Conservation (phyloP, 1,140 invertebrate species). For the Capitella teleta region DNA sequence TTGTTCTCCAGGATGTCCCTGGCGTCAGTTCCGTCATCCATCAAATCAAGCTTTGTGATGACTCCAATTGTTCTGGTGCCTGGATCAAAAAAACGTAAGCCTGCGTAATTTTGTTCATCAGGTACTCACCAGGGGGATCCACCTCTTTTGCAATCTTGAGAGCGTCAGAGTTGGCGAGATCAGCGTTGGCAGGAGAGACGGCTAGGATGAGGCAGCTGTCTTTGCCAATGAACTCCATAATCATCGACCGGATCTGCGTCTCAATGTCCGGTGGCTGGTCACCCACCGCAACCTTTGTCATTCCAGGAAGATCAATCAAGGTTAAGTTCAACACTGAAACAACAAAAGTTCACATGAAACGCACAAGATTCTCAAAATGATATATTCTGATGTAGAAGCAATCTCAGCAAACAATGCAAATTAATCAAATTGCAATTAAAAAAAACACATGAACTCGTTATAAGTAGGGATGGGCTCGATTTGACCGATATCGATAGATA, state of each 20-base stretch:
- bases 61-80: constrained; percentile 61
- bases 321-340: no score
- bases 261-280: constrained; percentile 43
- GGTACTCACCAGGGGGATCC: constrained; percentile 43
- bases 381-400: no score
- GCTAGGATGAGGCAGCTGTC: constrained; percentile 47
- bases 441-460: no score
- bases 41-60: constrained; percentile 97
- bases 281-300: constrained; percentile 42
- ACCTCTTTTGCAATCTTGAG: constrained; percentile 48
- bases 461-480: no score
- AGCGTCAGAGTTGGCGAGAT: constrained; percentile 49
- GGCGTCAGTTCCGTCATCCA: constrained; percentile 99
- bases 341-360: no score
- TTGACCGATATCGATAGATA: no score
- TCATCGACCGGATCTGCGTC: constrained; percentile 34
- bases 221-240: constrained; percentile 44
- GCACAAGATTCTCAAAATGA: no score
- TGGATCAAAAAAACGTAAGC: not conserved
- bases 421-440: no score
- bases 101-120: not conserved
- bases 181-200: constrained; percentile 47
- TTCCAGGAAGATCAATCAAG: constrained; percentile 42
- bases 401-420: no score
- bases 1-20: constrained; percentile 96